These are phyloP conservation scores for Sciurus niger DNA, from an alignment of 2,113 vertebrate species.

Conservation along the genomic window DNA sequence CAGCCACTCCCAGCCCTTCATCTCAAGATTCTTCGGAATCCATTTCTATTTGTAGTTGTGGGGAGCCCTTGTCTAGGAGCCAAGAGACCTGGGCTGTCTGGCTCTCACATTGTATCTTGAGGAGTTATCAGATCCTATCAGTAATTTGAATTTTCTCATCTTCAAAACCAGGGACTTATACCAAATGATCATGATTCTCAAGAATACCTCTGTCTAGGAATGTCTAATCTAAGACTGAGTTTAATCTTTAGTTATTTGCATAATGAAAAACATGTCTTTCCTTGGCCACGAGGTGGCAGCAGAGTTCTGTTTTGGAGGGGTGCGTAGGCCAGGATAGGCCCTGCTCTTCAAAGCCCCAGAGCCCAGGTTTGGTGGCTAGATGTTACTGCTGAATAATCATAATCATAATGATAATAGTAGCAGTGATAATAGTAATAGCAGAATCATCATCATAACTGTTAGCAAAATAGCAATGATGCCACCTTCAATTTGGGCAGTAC, in stretches of 20 bases:
- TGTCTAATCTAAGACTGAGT: not conserved
- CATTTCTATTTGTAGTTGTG: not conserved
- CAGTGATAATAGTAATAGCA: not conserved
- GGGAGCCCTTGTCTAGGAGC: not conserved
- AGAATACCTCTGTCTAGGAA: not conserved
- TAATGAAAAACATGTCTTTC: conserved; percentile 14
- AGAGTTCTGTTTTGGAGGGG: conserved; percentile 70
- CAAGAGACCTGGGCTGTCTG: not conserved
- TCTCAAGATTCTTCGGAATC: not conserved
- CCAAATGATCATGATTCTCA: not conserved
- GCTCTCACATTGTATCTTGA: not conserved
- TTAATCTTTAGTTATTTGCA: not conserved
- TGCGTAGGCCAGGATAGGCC: not conserved
- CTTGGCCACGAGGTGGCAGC: conserved; percentile 81
- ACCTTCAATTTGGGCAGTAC: not conserved
- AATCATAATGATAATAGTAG: no score
- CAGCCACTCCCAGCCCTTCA: not conserved
- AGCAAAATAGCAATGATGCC: not conserved
- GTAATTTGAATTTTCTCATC: not conserved
- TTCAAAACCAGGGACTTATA: not conserved
- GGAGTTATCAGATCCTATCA: not conserved
- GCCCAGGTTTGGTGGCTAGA: not conserved
- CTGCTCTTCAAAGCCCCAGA: not conserved
- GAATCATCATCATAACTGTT: not conserved
- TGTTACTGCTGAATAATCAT: not conserved